Percentiles rank a stretch among this genome's conserved stretches.
Conservation (phyloP, 2,888 invertebrate species). For the Beris morrisii region DNA sequence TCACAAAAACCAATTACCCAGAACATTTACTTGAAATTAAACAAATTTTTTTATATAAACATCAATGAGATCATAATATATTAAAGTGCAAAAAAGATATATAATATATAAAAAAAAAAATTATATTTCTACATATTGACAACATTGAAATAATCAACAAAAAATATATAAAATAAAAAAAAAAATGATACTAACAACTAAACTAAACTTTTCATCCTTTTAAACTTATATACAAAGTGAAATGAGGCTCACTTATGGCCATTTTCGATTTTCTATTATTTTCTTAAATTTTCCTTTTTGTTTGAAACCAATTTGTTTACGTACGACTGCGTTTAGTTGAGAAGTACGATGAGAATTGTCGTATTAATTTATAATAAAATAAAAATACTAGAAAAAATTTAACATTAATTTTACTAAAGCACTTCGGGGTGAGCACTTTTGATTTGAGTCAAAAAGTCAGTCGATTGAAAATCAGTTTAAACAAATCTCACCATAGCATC, state of each 20-base stretch:
- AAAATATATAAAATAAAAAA: conserved; percentile 16
- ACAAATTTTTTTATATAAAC: conserved; percentile 19
- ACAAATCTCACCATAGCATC: not conserved
- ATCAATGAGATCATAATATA: conserved; percentile 39
- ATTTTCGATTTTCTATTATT: not conserved
- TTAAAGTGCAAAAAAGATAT: conserved; percentile 34
- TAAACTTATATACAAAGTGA: not conserved
- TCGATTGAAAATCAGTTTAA: not conserved
- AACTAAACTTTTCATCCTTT: not conserved
- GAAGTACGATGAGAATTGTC: not conserved
- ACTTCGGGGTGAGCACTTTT: no score
- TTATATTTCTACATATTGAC: conserved; percentile 29
- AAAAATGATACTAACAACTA: no score
- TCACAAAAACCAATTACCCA: no score
- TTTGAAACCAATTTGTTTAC: not conserved
- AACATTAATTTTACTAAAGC: no score
- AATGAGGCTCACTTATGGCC: conserved; percentile 1
- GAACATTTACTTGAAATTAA: conserved; percentile 13
- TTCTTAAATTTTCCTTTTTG: conserved; percentile 4
- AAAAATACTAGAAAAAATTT: no score
- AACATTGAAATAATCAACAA: conserved; percentile 38
- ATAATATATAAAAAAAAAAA: conserved; percentile 24
- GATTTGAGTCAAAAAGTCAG: no score
- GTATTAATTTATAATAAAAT: no score
- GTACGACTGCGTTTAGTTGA: not conserved